phyloP scores from a whole-genome alignment of 2,888 invertebrate genomes.

The Habroteleia sp. region DNA sequence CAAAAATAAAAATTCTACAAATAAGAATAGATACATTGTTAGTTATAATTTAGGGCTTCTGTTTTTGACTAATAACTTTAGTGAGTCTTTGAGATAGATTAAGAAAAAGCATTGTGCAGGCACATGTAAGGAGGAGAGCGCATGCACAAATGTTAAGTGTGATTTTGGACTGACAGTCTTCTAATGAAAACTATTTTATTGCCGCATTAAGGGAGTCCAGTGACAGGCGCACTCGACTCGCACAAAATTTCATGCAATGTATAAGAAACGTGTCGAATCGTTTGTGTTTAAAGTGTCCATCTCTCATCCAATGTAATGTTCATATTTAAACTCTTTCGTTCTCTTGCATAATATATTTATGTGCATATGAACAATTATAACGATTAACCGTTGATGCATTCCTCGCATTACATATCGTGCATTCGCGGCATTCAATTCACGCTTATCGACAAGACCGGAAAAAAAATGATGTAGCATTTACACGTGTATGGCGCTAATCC shows the following conservation, averaged over 20 bases:
- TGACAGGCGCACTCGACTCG: slow-evolving; percentile 64
- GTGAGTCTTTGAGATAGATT: slow-evolving; percentile 39
- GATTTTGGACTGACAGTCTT: slow-evolving; percentile 61
- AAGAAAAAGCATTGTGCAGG: slow-evolving; percentile 62
- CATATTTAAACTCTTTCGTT: slow-evolving; percentile 11
- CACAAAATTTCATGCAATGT: slow-evolving; percentile 58
- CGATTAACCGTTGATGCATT: slow-evolving; percentile 38
- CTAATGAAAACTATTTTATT: slow-evolving; percentile 57
- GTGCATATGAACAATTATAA: slow-evolving; percentile 33
- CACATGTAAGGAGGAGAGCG: slow-evolving; percentile 57
- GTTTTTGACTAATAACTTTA: slow-evolving; percentile 45
- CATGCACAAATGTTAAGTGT: slow-evolving; percentile 39
- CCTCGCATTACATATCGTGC: slow-evolving; percentile 53
- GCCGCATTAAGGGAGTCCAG: slow-evolving; percentile 57
- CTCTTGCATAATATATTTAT: slow-evolving; percentile 5
- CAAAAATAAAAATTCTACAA: slow-evolving; percentile 38
- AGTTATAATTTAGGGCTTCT: slow-evolving; percentile 55
- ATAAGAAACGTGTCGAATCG: slow-evolving; percentile 35
- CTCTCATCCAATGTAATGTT: slow-evolving; percentile 15
- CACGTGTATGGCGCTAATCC: neutral
- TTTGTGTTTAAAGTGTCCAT: slow-evolving; percentile 49
- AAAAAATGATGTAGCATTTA: slow-evolving; percentile 1
- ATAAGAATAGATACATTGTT: slow-evolving; percentile 42
- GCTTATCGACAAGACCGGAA: slow-evolving; percentile 30
- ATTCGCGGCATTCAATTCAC: slow-evolving; percentile 13